Evolutionary conservation across 1,140 invertebrate genomes (phyloP).

Genomic region (Drosophila equinoxialis): DNA sequence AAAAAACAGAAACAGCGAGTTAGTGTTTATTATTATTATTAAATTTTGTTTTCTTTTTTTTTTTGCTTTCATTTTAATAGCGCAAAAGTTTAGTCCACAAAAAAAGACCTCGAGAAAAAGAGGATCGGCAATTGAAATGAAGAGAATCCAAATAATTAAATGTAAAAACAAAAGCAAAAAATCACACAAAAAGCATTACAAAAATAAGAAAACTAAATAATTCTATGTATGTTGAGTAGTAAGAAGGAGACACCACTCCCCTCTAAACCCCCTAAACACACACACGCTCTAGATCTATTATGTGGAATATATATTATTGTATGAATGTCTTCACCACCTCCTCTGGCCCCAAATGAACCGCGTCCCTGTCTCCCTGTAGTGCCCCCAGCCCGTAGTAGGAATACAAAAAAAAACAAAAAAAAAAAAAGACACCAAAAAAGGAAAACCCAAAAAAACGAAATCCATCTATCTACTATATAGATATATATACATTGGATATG

Average conservation of each 20-base stretch:
- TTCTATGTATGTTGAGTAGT: conserved; percentile 36
- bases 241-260: not conserved
- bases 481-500: conserved; percentile 28
- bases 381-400: not conserved
- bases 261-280: not conserved
- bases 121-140: not conserved
- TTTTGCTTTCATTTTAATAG: conserved; percentile 55
- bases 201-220: conserved; percentile 27
- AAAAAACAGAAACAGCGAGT: conserved; percentile 40
- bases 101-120: not conserved
- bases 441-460: conserved; percentile 40
- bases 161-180: conserved; percentile 11
- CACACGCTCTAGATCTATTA: conserved; percentile 1
- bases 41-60: conserved; percentile 26
- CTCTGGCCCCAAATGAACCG: too few species aligned
- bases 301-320: conserved; percentile 7
- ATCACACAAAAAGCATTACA: not conserved
- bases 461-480: conserved; percentile 20
- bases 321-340: not conserved
- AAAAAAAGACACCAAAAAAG: conserved; percentile 49
- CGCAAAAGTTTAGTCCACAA: conserved; percentile 65
- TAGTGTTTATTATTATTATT: conserved; percentile 40
- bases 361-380: not conserved
- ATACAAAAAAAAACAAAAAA: too few species aligned
- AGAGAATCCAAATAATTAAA: conserved; percentile 26